phyloP scores from a whole-genome alignment of 2,113 vertebrate species.

The Lota lota region DNA sequence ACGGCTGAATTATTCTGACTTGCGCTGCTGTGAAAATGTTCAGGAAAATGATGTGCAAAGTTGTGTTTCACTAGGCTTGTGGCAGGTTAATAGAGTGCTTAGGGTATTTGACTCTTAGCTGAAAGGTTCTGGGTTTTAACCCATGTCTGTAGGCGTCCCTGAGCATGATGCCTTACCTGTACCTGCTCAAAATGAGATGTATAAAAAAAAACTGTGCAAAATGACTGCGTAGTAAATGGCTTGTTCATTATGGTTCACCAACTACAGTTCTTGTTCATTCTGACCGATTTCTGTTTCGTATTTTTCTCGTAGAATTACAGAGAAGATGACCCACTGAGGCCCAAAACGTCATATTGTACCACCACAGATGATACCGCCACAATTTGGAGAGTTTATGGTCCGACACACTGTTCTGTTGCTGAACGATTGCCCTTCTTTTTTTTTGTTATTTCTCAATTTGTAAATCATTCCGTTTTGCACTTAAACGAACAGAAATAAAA shows the following conservation, averaged over 20 bases:
- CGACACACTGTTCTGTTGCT: slow-evolving; percentile 30
- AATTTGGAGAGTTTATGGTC: slow-evolving; percentile 3
- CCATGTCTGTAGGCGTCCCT: neutral
- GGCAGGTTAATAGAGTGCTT: too few relatives aligned
- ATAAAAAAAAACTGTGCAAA: too few relatives aligned
- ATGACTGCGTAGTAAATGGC: too few relatives aligned
- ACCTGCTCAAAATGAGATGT: too few relatives aligned
- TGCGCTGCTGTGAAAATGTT: too few relatives aligned
- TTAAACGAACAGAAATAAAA: slow-evolving; percentile 46
- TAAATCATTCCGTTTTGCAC: slow-evolving; percentile 59
- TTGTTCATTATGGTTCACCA: neutral
- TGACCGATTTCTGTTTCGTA: neutral
- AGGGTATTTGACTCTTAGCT: too few relatives aligned
- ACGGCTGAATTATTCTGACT: too few relatives aligned
- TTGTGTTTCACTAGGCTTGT: too few relatives aligned
- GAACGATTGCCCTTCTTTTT: slow-evolving; percentile 18
- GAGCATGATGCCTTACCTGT: too few relatives aligned
- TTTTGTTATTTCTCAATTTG: slow-evolving; percentile 46
- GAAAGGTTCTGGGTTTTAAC: too few relatives aligned
- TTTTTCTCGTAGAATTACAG: slow-evolving; percentile 24
- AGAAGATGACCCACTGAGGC: slow-evolving; percentile 13
- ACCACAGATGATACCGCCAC: neutral
- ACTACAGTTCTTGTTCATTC: neutral
- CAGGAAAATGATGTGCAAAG: too few relatives aligned
- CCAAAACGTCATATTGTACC: neutral